These are phyloP conservation scores for Embiotoca jacksoni DNA, from an alignment of 2,113 vertebrate genomes.

Conservation along the genomic window DNA sequence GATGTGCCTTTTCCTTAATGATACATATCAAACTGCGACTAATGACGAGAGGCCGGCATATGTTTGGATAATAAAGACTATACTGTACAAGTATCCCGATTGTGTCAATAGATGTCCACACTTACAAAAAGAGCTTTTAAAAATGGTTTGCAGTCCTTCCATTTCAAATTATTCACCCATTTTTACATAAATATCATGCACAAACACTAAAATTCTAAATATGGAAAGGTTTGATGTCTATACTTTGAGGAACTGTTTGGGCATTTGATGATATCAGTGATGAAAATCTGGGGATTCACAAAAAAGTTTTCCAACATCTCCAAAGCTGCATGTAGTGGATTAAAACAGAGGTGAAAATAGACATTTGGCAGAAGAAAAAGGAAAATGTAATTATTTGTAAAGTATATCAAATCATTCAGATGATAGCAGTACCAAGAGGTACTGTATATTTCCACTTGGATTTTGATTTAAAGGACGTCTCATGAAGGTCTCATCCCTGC, in stretches of 20 bases:
- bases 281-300: too few relatives aligned
- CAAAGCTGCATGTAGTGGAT: background rate
- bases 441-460: too few relatives aligned
- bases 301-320: too few relatives aligned
- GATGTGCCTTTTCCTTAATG: constrained; percentile 59
- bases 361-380: background rate
- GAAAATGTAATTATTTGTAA: too few relatives aligned
- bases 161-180: background rate
- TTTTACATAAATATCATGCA: too few relatives aligned
- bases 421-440: too few relatives aligned
- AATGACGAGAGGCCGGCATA: constrained; percentile 31
- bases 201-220: background rate
- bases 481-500: too few relatives aligned
- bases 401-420: too few relatives aligned
- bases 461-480: too few relatives aligned
- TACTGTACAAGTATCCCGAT: constrained; percentile 15
- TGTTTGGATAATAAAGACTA: constrained; percentile 63
- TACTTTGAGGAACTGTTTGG: too few relatives aligned
- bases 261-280: too few relatives aligned
- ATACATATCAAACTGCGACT: constrained; percentile 58
- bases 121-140: constrained; percentile 13
- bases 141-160: background rate
- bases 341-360: background rate
- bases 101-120: background rate
- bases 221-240: too few relatives aligned